A percentile compares a stretch with the other conserved stretches of the same genome.
Conservation (phyloP, 1,140 invertebrate genomes). For the Holotrichia oblita region DNA sequence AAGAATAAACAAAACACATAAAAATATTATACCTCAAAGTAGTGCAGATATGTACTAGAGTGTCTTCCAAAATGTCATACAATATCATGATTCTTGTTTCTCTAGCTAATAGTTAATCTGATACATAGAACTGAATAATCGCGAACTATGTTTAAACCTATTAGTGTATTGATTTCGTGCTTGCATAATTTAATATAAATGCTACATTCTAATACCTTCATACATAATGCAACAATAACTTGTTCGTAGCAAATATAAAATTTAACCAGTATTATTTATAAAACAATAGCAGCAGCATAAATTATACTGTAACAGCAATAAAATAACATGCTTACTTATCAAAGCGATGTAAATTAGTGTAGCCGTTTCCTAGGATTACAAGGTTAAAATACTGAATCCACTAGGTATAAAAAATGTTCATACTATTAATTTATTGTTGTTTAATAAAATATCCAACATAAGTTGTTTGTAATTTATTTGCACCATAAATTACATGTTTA, state of each 20-base stretch:
- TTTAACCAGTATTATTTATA: not conserved
- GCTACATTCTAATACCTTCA: not conserved
- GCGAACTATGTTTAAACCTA: no score
- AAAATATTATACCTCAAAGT: no score
- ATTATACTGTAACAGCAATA: not conserved
- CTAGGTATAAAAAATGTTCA: not conserved
- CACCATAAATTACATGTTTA: constrained; percentile 1
- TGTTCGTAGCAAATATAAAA: not conserved
- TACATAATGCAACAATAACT: not conserved
- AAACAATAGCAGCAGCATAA: constrained; percentile 2
- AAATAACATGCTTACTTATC: not conserved
- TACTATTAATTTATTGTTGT: constrained; percentile 18
- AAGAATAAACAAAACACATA: no score
- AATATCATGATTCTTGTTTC: no score
- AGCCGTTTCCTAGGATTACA: not conserved
- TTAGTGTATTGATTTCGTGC: not conserved
- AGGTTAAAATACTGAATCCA: not conserved
- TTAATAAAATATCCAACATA: not conserved
- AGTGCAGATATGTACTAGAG: no score
- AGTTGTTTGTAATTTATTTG: not conserved
- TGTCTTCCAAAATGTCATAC: no score
- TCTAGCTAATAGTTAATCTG: no score
- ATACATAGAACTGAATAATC: no score
- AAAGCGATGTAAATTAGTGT: not conserved
- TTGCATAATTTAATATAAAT: not conserved